phyloP scores from a whole-genome alignment of 2,113 vertebrate species.

The Gracilinanus agilis region DNA sequence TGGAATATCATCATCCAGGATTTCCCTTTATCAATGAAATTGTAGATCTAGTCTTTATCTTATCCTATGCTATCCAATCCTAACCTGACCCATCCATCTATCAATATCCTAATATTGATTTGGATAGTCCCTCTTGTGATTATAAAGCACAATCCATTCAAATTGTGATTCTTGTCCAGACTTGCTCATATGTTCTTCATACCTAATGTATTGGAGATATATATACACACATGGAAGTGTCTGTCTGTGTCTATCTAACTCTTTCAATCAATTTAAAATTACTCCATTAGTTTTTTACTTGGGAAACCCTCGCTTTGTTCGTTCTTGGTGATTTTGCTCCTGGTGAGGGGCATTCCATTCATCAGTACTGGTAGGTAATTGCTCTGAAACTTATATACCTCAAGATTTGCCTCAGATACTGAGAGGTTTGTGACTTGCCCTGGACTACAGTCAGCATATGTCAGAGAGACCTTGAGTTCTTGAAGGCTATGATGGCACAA shows the following conservation, averaged over 20 bases:
- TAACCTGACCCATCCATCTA: background rate
- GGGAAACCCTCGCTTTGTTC: background rate
- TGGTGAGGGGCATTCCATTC: background rate
- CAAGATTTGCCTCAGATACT: background rate
- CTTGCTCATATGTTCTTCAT: background rate
- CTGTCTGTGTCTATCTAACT: background rate
- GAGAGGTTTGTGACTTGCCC: background rate
- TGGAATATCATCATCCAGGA: background rate
- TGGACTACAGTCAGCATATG: background rate
- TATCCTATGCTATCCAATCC: background rate
- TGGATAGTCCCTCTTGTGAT: background rate
- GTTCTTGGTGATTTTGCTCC: too few species aligned
- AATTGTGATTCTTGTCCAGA: background rate
- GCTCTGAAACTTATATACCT: background rate
- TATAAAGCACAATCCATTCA: background rate
- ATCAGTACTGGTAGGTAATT: background rate
- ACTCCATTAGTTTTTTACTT: background rate
- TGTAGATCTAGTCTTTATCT: background rate
- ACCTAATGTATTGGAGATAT: background rate
- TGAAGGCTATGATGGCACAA: background rate
- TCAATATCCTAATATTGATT: background rate
- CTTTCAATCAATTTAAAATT: background rate
- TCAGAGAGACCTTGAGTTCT: background rate
- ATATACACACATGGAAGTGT: too few species aligned
- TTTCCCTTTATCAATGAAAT: background rate